Base-by-base conservation (phyloP, 2,113 vertebrate genomes). In the Blennius ocellaris region DNA sequence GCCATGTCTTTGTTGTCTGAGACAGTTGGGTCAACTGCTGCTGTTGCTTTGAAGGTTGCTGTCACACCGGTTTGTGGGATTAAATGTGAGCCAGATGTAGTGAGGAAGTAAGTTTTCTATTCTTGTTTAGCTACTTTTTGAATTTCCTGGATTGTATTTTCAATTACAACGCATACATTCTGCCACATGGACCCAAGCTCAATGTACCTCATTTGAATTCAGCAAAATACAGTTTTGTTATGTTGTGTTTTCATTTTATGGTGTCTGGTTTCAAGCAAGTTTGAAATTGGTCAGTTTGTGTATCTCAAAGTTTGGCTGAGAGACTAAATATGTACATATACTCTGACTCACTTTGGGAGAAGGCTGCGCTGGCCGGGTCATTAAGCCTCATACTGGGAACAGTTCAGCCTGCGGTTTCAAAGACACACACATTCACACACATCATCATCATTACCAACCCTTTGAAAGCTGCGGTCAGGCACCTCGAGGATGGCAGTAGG, bases 361-460 rank as follows among this genome's bases (percentile, higher is more conserved):
- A 38, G 7, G 55, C 68, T 76, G 58, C 17, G 56, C 49, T 59
- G 69, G 52, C 68, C 50, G 78, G 72, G 55, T 85, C 82, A 88
- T 91, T 87, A 69, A 65, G 61, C 21, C 49, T 71, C 60, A 59
- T 6, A 48, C 50, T 63, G 54, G 17, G 77, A 61, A 54, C 43
- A 56, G 66, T 15, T 44, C 81, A 80, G 59, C 75, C 61, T 78
- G 81, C 1, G 76, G 76, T 86, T 85, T 78, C 7, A 67, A n/a
- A 54, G 7, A 49, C 38, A 53, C 69, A 57, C 14, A 59, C 44
- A 64, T 11, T 16, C 62, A 49, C 14, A 38, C 53, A 16, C 41
- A 57, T 70, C 57, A 68, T 43, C 39, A 50, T 53, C 58, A 58
- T 81, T 54, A 67, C 71, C 59, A 71, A 63, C 56, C 63, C 55